Base-by-base conservation (phyloP, 2,888 invertebrate species). In the Leucophenga montana region DNA sequence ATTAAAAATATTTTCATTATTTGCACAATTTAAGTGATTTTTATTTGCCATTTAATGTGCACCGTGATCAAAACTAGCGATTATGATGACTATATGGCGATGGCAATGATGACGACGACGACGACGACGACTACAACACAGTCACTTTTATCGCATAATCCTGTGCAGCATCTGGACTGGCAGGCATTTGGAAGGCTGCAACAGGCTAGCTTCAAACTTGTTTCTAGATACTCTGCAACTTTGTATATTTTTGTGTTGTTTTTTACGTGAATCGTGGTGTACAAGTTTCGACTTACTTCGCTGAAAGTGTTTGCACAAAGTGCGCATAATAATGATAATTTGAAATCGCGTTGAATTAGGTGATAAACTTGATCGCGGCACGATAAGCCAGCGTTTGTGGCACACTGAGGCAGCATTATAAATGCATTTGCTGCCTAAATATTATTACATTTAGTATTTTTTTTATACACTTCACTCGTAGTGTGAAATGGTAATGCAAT, bases 331-430 rank as follows among this genome's bases (percentile, higher is more conserved):
- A 78, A 77, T 82, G 80, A 77, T 77, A 77, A 78, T 78, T 80
- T 76, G 75, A 76, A 80, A 77, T 75, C 73, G 71, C 74, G 66
- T 73, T 77, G 78, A 82, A 79, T 78, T 82, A 76, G 79, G 77
- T 82, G 84, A 85, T 86, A 84, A 85, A 85, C 80, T 79, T 83
- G 85, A 86, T 86, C 75, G 77, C 77, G 69, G 76, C 85, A 85
- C 84, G 86, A 86, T 86, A 85, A 86, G 79, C 69, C 76, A 14
- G n/a, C 50, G 27, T 27, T 86, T 74, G 77, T 76, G 69, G 76
- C 85, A 85, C 84, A 85, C 85, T 86, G 84, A 86, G 79, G 68
- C 76, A 14, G 48, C 81, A 86, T 85, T 85, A 82, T 83, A 85
- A 83, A 85, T 84, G 80, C 85, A 85, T 85, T 83, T 83, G 83